Evolutionary conservation across 2,888 invertebrate genomes (phyloP), one percentile per base, ranked within the genome.

Genomic region (Drosophila lutescens): DNA sequence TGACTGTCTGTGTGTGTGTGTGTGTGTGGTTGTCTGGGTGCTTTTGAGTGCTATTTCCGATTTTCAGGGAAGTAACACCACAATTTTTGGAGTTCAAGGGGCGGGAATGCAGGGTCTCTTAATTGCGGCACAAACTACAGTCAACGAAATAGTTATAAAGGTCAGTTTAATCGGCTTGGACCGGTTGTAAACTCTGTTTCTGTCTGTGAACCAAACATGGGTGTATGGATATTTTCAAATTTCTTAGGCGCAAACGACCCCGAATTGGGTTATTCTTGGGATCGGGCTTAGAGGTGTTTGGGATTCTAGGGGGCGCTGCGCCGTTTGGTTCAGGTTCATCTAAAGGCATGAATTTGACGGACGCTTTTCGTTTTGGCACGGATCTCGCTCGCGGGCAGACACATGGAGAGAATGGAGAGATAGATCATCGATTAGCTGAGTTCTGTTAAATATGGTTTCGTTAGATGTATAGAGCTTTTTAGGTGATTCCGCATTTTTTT

Each of bases 131-230:
- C 89, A 90, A 90, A 90, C 90, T 90, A 90, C 91, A 90, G 90
- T 90, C 90, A 89, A 89, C 90, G 90, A 90, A 90, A 90, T 86
- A 87, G 90, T 90, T 90, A 90, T 90, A 91, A 90, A 90, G 91
- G 91, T 90, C 88, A 87, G 88, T 85, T 83, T 65, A 41, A 46
- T 63, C 57, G 53, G 63, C 47, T 47, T 54, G 17, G 34, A 34
- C 56, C 63, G 54, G 40, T 57, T 43, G 43, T 70, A 61, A 63
- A 55, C 67, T 74, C 56, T 47, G 15, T 46, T 51, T 46, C 41
- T 69, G 47, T 61, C n/a, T 41, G 3, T 60, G 60, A 61, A 69
- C 61, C 56, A 56, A 63, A 63, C 55, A 15, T 20, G 23, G 15
- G 15, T 38, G 50, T 47, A 13, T 7, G 41, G 50, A 17, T 50